These are phyloP conservation scores for Sussaba pulchella DNA, from an alignment of 2,888 invertebrate species.

Conservation along the genomic window DNA sequence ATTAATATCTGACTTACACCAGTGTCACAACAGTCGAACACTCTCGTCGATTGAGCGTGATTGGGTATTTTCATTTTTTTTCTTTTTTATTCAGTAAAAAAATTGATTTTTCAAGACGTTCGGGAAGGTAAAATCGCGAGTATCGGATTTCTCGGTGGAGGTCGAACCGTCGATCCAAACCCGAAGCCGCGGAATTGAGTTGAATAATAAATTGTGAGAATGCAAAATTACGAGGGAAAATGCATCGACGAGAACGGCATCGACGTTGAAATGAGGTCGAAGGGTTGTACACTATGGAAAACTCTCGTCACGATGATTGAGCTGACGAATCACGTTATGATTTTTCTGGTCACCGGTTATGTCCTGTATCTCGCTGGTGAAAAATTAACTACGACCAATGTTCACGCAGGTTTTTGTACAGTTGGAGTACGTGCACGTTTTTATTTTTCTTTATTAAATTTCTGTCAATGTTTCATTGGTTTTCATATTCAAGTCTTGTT, in stretches of 20 bases:
- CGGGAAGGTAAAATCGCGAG: slow-evolving; percentile 30
- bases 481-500: background rate
- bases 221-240: slow-evolving; percentile 26
- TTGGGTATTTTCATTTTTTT: background rate
- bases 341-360: slow-evolving; percentile 69
- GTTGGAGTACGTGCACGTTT: slow-evolving; percentile 66
- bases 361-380: slow-evolving; percentile 64
- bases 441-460: background rate
- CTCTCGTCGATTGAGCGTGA: slow-evolving; percentile 6
- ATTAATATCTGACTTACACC: slow-evolving; percentile 51
- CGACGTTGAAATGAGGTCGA: slow-evolving; percentile 43
- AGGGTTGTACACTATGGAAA: slow-evolving; percentile 43
- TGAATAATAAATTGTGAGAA: slow-evolving; percentile 51
- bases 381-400: slow-evolving; percentile 39
- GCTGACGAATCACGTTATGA: slow-evolving; percentile 71
- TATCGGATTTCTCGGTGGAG: slow-evolving; percentile 43
- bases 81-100: slow-evolving; percentile 20
- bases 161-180: slow-evolving; percentile 6
- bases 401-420: slow-evolving; percentile 72
- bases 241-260: background rate
- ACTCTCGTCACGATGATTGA: slow-evolving; percentile 56
- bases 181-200: background rate
- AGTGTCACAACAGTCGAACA: slow-evolving; percentile 27
- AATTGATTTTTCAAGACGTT: slow-evolving; percentile 48
- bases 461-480: background rate